Base-by-base conservation (phyloP, 1,140 invertebrate species). In the Linepithema humile region DNA sequence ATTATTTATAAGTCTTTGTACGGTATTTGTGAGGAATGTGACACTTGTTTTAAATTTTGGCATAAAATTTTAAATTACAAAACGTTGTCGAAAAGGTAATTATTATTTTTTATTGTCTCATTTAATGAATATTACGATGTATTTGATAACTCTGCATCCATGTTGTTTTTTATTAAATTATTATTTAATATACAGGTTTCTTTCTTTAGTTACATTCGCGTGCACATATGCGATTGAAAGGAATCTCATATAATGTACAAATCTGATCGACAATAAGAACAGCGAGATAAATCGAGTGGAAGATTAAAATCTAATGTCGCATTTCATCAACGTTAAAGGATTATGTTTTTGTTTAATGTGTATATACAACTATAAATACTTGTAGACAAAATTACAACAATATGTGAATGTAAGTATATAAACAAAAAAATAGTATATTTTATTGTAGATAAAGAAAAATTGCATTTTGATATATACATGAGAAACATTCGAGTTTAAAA, bases 151-250 rank as follows among this genome's bases (percentile, higher is more conserved):
- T 64, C 10, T 10, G 20, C n/a, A 65, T 15, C 17, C 17, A 15
- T 29, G 10, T 78, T 10, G 67, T 53, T 17, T 78, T 78, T 69
- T 67, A 67, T 78, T 78, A 69, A 67, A 78, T 15, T 78, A 67
- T 77, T 29, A 3, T 78, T 77, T 65, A 65, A 67, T 26, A 78
- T 78, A 78, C 62, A 78, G 26, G 45, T 48, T 32, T 78, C 75
- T 78, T 53, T 55, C 32, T 67, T 78, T 69, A 69, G 69, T 70
- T 82, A 82, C 55, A 26, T 74, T 75, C 40, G 57, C 55, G 57
- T 72, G 73, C 10, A 73, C 32, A 23, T 57, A 20, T 82, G 48
- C 50, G 15, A 48, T 78, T 5, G 3, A 55, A n/a, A n/a, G 17
- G 32, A 78, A 38, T 26, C 10, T 78, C 69, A 67, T 7, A 15